Conservation (phyloP, 2,888 invertebrate species). For the Cerastis rubricosa region DNA sequence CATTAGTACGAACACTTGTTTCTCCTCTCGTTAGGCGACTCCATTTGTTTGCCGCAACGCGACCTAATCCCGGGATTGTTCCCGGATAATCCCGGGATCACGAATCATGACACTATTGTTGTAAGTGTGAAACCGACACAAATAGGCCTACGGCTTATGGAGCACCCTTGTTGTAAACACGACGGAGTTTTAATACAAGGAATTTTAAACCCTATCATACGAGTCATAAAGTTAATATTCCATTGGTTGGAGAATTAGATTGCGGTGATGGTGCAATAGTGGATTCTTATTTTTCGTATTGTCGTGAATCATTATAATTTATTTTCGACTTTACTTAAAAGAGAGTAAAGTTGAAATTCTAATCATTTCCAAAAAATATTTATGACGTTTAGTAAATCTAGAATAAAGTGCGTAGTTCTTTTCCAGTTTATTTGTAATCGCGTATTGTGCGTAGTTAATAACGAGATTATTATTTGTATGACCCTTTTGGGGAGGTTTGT, state of each 20-base stretch:
- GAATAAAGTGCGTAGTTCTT: conserved; percentile 73
- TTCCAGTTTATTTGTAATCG: conserved; percentile 83
- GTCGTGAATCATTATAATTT: conserved; percentile 33
- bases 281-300: conserved; percentile 72
- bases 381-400: conserved; percentile 63
- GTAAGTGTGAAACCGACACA: conserved; percentile 91
- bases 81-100: conserved; percentile 89
- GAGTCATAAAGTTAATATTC: conserved; percentile 45
- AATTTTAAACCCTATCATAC: conserved; percentile 49
- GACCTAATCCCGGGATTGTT: conserved; percentile 88
- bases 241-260: conserved; percentile 29
- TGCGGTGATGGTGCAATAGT: conserved; percentile 72
- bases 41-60: conserved; percentile 90
- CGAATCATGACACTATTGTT: conserved; percentile 91
- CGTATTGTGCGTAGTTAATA: conserved; percentile 82
- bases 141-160: conserved; percentile 85
- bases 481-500: conserved; percentile 75
- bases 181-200: conserved; percentile 36
- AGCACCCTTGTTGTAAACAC: conserved; percentile 66
- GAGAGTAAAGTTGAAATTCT: conserved; percentile 46
- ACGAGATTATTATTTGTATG: conserved; percentile 83
- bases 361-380: conserved; percentile 17
- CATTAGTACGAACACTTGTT: conserved; percentile 84
- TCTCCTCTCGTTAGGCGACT: conserved; percentile 82
- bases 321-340: conserved; percentile 31